Evolutionary conservation across 2,888 invertebrate genomes (phyloP).

Genomic region (Julus scanicus): DNA sequence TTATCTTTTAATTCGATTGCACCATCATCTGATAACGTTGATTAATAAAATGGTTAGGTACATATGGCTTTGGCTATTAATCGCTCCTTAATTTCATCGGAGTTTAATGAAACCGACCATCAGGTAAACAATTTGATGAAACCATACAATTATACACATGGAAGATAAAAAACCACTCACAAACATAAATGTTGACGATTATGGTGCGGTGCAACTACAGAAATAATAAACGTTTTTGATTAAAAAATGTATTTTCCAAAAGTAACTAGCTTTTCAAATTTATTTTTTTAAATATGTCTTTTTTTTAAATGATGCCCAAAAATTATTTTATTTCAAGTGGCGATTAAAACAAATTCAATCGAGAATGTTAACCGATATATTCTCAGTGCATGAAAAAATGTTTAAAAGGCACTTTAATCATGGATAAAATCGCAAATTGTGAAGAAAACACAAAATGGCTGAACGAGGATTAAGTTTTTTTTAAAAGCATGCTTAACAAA

Average conservation of each 20-base stretch:
- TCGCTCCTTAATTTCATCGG: not conserved
- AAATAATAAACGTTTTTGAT: no score
- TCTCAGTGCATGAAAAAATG: not conserved
- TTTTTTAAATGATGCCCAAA: not conserved
- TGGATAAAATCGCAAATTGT: not conserved
- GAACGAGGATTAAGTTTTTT: no score
- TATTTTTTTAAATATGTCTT: not conserved
- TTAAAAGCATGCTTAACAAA: no score
- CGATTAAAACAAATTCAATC: not conserved
- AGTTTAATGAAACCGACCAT: not conserved
- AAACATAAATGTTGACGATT: no score
- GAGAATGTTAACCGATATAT: not conserved
- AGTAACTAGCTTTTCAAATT: no score
- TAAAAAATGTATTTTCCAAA: no score
- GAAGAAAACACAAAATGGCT: no score
- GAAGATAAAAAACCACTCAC: not conserved
- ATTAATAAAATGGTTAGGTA: no score
- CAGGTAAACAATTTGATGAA: not conserved
- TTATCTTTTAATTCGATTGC: no score
- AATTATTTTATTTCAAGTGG: not conserved
- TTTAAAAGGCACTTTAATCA: not conserved
- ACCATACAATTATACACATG: not conserved
- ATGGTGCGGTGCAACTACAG: no score
- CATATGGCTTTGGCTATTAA: no score
- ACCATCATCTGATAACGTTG: no score